Percentiles rank a stretch among this genome's conserved stretches.
These are phyloP conservation scores for Hyperopisus bebe DNA, from an alignment of 2,113 vertebrate species.

Conservation along the genomic window DNA sequence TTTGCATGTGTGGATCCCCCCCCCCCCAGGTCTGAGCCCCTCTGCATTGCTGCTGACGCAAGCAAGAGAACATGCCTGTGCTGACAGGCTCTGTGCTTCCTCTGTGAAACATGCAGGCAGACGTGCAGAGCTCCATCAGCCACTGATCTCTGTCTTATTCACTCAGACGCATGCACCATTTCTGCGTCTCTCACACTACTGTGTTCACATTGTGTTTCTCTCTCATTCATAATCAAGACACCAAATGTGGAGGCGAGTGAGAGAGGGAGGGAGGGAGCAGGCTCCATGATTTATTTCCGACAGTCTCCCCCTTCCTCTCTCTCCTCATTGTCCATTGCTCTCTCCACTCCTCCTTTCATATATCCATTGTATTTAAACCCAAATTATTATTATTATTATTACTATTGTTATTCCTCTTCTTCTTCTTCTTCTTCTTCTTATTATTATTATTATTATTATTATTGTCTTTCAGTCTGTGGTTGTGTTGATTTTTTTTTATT, in stretches of 20 bases:
- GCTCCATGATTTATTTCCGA: neutral
- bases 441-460: neutral
- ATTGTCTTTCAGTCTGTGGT: neutral
- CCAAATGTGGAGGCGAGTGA: neutral
- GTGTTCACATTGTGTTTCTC: neutral
- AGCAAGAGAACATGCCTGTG: neutral
- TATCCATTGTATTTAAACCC: neutral
- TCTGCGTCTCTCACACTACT: neutral
- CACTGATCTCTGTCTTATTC: neutral
- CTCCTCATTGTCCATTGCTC: neutral
- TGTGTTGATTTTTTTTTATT: neutral
- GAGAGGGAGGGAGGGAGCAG: neutral
- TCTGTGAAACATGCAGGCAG: neutral
- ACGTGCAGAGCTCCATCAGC: neutral
- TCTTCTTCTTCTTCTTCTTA: neutral
- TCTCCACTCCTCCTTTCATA: neutral
- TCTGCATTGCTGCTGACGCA: conserved; percentile 29
- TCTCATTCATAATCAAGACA: conserved; percentile 1
- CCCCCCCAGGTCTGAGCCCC: neutral
- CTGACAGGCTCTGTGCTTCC: neutral
- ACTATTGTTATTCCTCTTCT: neutral
- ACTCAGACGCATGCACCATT: neutral
- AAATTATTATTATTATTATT: neutral
- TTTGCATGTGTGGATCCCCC: neutral
- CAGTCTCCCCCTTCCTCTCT: neutral